Evolutionary conservation across 2,797 vertebrate genomes (phyloP).

Genomic region (Neostethus bicornis): DNA sequence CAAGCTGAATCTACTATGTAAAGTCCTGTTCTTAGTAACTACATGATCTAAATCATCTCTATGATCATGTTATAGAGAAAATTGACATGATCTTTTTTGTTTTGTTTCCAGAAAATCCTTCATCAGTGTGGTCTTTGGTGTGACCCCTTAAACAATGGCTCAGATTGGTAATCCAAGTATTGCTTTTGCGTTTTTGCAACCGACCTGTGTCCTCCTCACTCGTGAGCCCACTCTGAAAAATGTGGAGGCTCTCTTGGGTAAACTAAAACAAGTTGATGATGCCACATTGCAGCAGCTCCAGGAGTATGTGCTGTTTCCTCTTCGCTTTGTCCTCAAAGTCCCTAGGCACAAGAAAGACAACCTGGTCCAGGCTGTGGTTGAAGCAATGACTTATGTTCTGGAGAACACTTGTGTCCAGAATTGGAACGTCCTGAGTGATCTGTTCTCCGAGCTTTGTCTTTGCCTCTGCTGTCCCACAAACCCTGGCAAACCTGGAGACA

Average conservation of each 20-base stretch:
- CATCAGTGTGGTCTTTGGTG: constrained; percentile 6
- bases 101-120: background rate
- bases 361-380: constrained; percentile 81
- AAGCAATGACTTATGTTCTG: constrained; percentile 83
- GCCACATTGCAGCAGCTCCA: constrained; percentile 91
- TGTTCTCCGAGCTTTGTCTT: constrained; percentile 89
- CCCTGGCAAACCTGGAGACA: constrained; percentile 71
- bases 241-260: constrained; percentile 77
- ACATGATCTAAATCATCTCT: too few species aligned
- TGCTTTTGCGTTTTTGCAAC: constrained; percentile 89
- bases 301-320: constrained; percentile 93
- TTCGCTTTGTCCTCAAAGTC: constrained; percentile 87
- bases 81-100: background rate
- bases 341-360: constrained; percentile 83
- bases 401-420: constrained; percentile 85
- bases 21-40: background rate
- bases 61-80: too few species aligned
- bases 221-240: constrained; percentile 82
- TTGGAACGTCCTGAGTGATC: constrained; percentile 83
- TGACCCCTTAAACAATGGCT: constrained; percentile 68
- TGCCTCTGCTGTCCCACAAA: constrained; percentile 82
- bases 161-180: constrained; percentile 87
- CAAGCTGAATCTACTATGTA: background rate
- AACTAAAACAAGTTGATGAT: constrained; percentile 79
- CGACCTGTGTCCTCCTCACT: constrained; percentile 88